Percentiles rank a stretch among this genome's conserved stretches.
phyloP scores from a whole-genome alignment of 92 coral and sea anemone genomes.

The Palythoa heliodiscus region DNA sequence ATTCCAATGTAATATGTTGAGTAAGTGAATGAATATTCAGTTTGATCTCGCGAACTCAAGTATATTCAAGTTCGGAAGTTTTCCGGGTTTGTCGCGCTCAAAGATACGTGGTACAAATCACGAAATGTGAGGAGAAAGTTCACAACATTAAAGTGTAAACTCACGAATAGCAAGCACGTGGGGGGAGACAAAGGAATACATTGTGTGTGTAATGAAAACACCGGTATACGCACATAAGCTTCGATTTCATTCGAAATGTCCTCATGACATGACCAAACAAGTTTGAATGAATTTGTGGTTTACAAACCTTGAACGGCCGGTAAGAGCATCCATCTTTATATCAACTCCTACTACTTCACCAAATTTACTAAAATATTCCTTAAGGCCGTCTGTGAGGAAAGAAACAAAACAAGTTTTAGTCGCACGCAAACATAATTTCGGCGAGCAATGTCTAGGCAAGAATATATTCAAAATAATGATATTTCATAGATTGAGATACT shows the following conservation, averaged over 20 bases:
- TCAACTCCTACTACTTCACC: constrained; percentile 96
- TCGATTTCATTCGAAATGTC: constrained; percentile 55
- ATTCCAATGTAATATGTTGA: constrained; percentile 5
- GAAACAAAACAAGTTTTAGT: constrained; percentile 17
- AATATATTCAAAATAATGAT: constrained; percentile 4
- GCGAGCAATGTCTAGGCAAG: neutral
- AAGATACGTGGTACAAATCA: constrained; percentile 17
- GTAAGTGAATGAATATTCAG: constrained; percentile 18
- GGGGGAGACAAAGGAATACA: constrained; percentile 61
- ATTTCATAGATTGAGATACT: constrained; percentile 1
- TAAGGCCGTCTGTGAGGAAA: constrained; percentile 71
- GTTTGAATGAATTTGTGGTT: constrained; percentile 24
- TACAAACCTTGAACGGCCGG: constrained; percentile 91
- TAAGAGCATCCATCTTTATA: constrained; percentile 87
- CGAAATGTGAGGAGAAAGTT: constrained; percentile 12
- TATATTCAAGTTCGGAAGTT: constrained; percentile 36
- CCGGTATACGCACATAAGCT: constrained; percentile 51
- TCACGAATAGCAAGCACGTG: constrained; percentile 58
- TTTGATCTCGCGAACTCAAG: constrained; percentile 12
- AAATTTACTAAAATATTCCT: constrained; percentile 79
- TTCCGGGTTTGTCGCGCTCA: constrained; percentile 36
- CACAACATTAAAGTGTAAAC: constrained; percentile 80
- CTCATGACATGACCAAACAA: constrained; percentile 42
- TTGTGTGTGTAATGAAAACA: constrained; percentile 62
- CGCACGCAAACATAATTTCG: constrained; percentile 11